Percentiles rank a stretch among this genome's conserved stretches.
Conservation (phyloP, 2,113 vertebrate species). For the Colossoma macropomum region DNA sequence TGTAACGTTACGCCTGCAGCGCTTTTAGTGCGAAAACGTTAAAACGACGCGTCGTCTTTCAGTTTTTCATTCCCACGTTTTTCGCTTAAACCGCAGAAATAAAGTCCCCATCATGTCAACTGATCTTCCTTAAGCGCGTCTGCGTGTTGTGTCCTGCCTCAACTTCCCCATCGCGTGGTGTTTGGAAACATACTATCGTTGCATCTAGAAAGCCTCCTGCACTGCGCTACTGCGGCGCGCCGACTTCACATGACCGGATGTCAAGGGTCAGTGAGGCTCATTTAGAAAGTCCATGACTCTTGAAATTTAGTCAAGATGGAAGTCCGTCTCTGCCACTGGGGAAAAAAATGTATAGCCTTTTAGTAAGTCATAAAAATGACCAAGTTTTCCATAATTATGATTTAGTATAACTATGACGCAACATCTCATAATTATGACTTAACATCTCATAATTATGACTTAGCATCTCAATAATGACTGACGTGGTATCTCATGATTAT, state of each 20-base stretch:
- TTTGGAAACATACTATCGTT: too few relatives aligned
- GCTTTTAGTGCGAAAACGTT: not conserved
- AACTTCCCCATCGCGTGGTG: not conserved
- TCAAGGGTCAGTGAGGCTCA: not conserved
- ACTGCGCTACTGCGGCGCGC: not conserved
- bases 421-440: too few relatives aligned
- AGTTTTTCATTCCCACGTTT: not conserved
- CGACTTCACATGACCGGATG: not conserved
- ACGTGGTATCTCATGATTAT: too few relatives aligned
- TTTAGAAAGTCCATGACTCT: not conserved
- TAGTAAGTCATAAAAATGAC: too few relatives aligned
- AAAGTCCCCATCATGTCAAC: not conserved
- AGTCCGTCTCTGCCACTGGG: too few relatives aligned
- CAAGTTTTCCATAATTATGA: too few relatives aligned
- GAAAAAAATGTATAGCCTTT: too few relatives aligned
- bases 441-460: too few relatives aligned
- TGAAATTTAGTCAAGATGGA: not conserved
- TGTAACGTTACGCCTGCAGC: not conserved
- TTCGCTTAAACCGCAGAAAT: not conserved
- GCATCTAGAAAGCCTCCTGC: not conserved
- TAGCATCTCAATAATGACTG: too few relatives aligned
- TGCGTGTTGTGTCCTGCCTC: not conserved
- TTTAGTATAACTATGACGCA: too few relatives aligned
- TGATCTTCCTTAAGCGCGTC: not conserved
- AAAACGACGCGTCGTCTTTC: not conserved